Conservation (phyloP, 2,113 vertebrate genomes). For the Hyla sarda region DNA sequence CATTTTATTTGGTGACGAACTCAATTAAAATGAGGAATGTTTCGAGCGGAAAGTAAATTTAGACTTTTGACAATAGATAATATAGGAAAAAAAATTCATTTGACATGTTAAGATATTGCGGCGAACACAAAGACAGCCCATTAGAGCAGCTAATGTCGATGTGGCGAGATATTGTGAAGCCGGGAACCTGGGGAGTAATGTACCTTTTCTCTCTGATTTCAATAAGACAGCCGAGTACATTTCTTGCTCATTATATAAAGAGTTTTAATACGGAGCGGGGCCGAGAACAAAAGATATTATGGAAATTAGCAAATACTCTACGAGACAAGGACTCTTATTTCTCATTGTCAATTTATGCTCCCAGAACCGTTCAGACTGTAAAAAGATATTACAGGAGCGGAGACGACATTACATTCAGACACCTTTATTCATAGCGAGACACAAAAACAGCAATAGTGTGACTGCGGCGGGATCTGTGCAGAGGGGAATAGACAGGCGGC, state of each 20-base stretch:
- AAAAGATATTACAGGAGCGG: background rate
- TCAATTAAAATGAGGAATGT: conserved; percentile 46
- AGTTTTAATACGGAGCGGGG: conserved; percentile 41
- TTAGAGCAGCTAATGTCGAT: conserved; percentile 35
- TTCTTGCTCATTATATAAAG: conserved; percentile 53
- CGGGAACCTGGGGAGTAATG: background rate
- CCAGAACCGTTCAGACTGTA: background rate
- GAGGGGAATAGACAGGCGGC: background rate
- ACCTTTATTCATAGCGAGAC: background rate
- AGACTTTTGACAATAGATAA: conserved; percentile 48
- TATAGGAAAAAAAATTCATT: conserved; percentile 35
- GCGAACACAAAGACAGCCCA: conserved; percentile 38
- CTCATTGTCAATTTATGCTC: conserved; percentile 40
- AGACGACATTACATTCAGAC: background rate
- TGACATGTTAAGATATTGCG: conserved; percentile 52
- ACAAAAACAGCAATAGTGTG: background rate
- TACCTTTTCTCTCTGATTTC: conserved; percentile 38
- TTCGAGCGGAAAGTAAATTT: conserved; percentile 41
- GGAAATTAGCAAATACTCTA: conserved; percentile 49
- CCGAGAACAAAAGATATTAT: conserved; percentile 55
- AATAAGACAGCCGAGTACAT: conserved; percentile 45
- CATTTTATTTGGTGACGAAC: conserved; percentile 27
- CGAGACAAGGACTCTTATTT: conserved; percentile 36
- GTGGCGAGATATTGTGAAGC: conserved; percentile 53
- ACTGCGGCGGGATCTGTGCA: background rate